These are phyloP conservation scores for Apocheima hispidaria DNA, from an alignment of 2,888 invertebrate genomes.

Conservation along the genomic window DNA sequence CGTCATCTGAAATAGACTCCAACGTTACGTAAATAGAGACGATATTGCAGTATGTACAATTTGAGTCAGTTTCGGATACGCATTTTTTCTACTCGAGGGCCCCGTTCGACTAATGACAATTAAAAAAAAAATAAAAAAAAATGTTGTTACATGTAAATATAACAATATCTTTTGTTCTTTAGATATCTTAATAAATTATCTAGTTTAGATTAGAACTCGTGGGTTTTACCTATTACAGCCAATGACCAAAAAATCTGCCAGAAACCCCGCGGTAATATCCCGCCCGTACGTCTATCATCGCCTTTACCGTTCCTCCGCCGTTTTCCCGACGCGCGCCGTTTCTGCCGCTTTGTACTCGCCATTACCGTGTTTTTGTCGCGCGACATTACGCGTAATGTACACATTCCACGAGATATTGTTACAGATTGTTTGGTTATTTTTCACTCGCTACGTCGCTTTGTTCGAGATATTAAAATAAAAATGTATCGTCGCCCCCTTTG, in stretches of 20 bases:
- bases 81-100: too few relatives aligned
- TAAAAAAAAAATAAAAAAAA: too few relatives aligned
- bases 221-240: too few relatives aligned
- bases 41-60: too few relatives aligned
- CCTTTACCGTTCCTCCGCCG: background rate
- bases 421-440: conserved; percentile 57
- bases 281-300: background rate
- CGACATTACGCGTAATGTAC: conserved; percentile 54
- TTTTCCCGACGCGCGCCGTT: conserved; percentile 4
- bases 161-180: too few relatives aligned
- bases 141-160: too few relatives aligned
- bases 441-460: conserved; percentile 43
- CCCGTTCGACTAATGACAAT: too few relatives aligned
- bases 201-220: too few relatives aligned
- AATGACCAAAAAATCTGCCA: background rate
- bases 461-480: conserved; percentile 35
- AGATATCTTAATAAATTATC: too few relatives aligned
- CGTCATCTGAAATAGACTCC: too few relatives aligned
- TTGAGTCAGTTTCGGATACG: too few relatives aligned
- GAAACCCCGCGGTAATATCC: background rate
- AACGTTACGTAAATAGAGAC: too few relatives aligned
- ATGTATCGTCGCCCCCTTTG: conserved; percentile 19
- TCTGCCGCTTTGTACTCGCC: conserved; percentile 58
- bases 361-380: conserved; percentile 64
- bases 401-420: conserved; percentile 60